Conservation (phyloP, 2,888 invertebrate genomes). For the Andrena bicolor region DNA sequence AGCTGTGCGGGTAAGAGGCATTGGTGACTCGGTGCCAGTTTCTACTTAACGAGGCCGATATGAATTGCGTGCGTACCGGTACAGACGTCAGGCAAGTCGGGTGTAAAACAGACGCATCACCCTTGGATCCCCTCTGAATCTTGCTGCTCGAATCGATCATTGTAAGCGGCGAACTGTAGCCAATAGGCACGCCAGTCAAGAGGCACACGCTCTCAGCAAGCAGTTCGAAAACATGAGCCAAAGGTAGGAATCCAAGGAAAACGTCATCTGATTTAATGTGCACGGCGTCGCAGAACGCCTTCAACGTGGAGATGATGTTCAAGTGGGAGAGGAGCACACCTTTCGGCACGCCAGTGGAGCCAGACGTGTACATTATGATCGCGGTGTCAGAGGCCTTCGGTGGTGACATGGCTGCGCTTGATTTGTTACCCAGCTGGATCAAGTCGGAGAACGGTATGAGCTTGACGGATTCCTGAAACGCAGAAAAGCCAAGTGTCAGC, state of each 20-base stretch:
- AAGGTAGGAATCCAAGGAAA: constrained; percentile 97
- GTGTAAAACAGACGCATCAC: constrained; percentile 95
- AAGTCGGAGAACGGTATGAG: constrained; percentile 92
- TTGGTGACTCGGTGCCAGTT: neutral
- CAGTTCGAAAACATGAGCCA: constrained; percentile 98
- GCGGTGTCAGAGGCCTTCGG: constrained; percentile 93
- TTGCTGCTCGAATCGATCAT: constrained; percentile 97
- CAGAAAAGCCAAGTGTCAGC: neutral
- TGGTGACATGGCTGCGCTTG: constrained; percentile 82
- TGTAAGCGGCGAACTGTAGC: constrained; percentile 98
- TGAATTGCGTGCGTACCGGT: constrained; percentile 89
- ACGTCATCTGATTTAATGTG: constrained; percentile 91
- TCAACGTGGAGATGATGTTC: constrained; percentile 93
- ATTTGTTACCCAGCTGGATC: constrained; percentile 86
- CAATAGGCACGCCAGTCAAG: constrained; percentile 95
- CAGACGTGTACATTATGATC: constrained; percentile 99
- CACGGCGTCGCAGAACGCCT: constrained; percentile 92
- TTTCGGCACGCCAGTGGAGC: constrained; percentile 98
- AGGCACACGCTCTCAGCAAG: constrained; percentile 95
- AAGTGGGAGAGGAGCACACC: constrained; percentile 94
- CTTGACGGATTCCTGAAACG: constrained; percentile 87
- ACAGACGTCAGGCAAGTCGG: constrained; percentile 99
- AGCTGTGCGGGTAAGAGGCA: constrained; percentile 87
- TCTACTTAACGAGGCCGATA: no score
- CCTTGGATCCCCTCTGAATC: constrained; percentile 97